Conservation (phyloP, 1,140 invertebrate genomes). For the Mya arenaria region DNA sequence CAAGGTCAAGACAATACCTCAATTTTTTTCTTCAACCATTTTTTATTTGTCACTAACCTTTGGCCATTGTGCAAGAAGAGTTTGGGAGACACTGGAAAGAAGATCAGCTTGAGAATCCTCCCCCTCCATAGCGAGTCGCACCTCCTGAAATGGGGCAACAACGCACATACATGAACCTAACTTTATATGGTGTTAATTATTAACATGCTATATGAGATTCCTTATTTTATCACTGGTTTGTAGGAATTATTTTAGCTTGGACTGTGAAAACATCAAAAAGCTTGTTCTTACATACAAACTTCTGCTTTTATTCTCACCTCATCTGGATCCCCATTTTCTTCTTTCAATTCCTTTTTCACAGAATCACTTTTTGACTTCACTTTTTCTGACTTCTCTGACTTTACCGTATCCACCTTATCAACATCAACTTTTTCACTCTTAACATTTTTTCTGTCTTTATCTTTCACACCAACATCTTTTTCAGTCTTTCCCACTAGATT, state of each 20-base stretch:
- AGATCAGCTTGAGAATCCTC: slow-evolving; percentile 41
- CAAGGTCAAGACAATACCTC: too few species aligned
- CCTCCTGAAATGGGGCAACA: too few species aligned
- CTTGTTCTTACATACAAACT: too few species aligned
- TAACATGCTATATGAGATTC: too few species aligned
- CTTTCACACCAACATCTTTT: neutral
- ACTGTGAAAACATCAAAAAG: too few species aligned
- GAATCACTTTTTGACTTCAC: slow-evolving; percentile 46
- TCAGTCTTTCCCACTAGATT: neutral
- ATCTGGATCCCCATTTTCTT: slow-evolving; percentile 58
- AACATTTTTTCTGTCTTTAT: neutral
- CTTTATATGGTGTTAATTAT: too few species aligned
- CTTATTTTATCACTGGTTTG: too few species aligned
- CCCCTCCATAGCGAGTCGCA: slow-evolving; percentile 24
- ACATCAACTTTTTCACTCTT: neutral
- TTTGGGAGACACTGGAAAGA: slow-evolving; percentile 48
- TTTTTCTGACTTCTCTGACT: slow-evolving; percentile 38
- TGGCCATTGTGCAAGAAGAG: slow-evolving; percentile 72
- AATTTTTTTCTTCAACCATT: too few species aligned
- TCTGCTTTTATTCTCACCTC: too few species aligned
- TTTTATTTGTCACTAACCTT: slow-evolving; percentile 68
- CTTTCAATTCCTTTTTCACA: slow-evolving; percentile 69
- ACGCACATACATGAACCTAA: too few species aligned
- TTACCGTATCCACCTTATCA: neutral
- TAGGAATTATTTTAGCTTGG: too few species aligned